phyloP scores from a whole-genome alignment of 1,140 invertebrate genomes.

The Triops longicaudatus region DNA sequence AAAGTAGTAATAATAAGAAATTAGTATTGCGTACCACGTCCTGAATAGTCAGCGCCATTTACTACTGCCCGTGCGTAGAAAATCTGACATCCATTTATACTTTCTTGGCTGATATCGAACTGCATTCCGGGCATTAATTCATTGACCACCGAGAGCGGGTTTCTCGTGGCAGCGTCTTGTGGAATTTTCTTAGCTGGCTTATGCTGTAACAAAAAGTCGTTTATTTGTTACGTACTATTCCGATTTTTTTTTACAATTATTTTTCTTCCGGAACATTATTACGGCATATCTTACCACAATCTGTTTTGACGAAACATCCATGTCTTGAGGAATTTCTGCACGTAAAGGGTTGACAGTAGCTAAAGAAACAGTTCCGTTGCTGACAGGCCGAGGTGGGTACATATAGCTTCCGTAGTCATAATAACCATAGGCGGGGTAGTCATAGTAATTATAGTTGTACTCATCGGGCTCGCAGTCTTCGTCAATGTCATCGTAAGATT shows the following conservation, averaged over 20 bases:
- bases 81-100: background rate
- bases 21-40: background rate
- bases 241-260: too few species aligned
- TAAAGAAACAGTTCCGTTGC: background rate
- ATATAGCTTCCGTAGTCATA: background rate
- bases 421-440: background rate
- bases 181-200: background rate
- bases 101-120: background rate
- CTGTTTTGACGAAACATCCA: too few species aligned
- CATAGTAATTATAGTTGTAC: background rate
- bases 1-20: too few species aligned
- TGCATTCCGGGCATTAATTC: background rate
- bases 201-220: background rate
- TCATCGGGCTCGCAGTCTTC: background rate
- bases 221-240: background rate
- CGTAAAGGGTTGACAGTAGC: background rate
- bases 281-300: too few species aligned
- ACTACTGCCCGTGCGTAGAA: background rate
- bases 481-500: background rate
- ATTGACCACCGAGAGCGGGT: background rate
- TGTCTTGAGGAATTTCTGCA: background rate
- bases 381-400: background rate
- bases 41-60: background rate
- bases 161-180: background rate
- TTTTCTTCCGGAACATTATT: too few species aligned